A percentile compares a stretch with the other conserved stretches of the same genome.
phyloP scores from a whole-genome alignment of 2,113 vertebrate genomes.

The Brachionichthys hirsutus region DNA sequence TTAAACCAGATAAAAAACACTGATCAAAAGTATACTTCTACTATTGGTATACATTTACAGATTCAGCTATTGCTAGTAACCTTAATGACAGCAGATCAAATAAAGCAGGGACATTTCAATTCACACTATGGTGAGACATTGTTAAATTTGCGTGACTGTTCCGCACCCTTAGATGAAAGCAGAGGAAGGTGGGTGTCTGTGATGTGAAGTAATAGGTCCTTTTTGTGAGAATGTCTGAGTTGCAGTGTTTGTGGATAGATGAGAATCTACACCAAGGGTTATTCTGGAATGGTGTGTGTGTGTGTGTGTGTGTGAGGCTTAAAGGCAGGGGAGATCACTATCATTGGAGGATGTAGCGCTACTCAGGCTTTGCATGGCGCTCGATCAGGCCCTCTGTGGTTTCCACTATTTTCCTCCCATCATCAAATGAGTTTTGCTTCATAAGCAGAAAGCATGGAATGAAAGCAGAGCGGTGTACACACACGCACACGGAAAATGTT shows the following conservation, averaged over 20 bases:
- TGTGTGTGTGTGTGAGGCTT: constrained; percentile 14
- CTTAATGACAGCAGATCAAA: constrained; percentile 4
- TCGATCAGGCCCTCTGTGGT: constrained; percentile 74
- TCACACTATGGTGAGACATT: not conserved
- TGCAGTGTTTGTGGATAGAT: constrained; percentile 18
- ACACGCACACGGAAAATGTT: constrained; percentile 45
- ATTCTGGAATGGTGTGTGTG: no score
- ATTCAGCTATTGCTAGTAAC: no score
- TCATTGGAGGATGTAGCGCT: constrained; percentile 70
- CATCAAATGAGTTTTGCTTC: constrained; percentile 79
- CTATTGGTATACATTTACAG: no score
- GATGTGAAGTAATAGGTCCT: constrained; percentile 55
- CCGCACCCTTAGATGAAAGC: constrained; percentile 16
- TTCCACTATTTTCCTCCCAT: constrained; percentile 69
- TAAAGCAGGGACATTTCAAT: constrained; percentile 34
- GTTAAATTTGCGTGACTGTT: constrained; percentile 25
- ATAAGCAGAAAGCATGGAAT: constrained; percentile 76
- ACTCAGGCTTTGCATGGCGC: constrained; percentile 60
- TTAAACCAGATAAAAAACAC: no score
- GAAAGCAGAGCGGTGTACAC: constrained; percentile 50
- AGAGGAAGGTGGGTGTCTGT: constrained; percentile 59
- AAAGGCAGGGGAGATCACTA: constrained; percentile 72
- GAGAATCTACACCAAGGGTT: no score
- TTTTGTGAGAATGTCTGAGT: constrained; percentile 66
- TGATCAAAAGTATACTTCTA: no score